Evolutionary conservation across 2,797 vertebrate species (phyloP).

Genomic region (Alosa sapidissima): DNA sequence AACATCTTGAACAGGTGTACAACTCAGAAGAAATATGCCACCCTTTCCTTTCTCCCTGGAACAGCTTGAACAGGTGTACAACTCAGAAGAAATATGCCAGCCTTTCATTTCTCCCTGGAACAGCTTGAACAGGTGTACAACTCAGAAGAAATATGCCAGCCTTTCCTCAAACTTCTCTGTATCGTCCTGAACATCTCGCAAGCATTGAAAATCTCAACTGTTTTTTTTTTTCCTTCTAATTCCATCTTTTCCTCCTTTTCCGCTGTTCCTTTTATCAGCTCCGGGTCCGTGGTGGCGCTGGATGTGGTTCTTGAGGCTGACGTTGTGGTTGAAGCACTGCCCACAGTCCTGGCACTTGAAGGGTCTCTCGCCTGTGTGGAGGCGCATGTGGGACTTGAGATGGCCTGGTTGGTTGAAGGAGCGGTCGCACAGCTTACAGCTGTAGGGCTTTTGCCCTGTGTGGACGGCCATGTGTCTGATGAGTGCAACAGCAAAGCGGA

Average conservation of each 20-base stretch:
- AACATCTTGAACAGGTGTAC: too few relatives aligned
- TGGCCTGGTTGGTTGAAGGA: constrained; percentile 40
- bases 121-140: background rate
- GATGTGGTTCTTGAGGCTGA: constrained; percentile 45
- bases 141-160: background rate
- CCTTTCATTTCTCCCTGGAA: too few relatives aligned
- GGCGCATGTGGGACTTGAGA: constrained; percentile 42
- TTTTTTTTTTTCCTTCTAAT: background rate
- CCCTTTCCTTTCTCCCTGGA: too few relatives aligned
- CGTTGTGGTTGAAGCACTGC: constrained; percentile 42
- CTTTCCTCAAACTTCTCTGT: background rate
- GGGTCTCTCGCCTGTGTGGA: constrained; percentile 44
- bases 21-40: too few relatives aligned
- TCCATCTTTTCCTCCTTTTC: background rate
- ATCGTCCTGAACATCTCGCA: background rate
- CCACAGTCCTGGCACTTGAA: constrained; percentile 45
- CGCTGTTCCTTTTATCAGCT: background rate
- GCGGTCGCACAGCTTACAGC: constrained; percentile 26
- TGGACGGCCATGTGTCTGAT: constrained; percentile 34
- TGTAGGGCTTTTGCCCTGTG: constrained; percentile 40
- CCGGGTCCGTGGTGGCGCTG: constrained; percentile 19
- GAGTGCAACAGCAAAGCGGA: background rate
- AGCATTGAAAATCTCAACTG: background rate
- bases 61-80: too few relatives aligned
- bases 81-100: too few relatives aligned